phyloP scores from a whole-genome alignment of 1,140 invertebrate genomes.

The Sinella curviseta region DNA sequence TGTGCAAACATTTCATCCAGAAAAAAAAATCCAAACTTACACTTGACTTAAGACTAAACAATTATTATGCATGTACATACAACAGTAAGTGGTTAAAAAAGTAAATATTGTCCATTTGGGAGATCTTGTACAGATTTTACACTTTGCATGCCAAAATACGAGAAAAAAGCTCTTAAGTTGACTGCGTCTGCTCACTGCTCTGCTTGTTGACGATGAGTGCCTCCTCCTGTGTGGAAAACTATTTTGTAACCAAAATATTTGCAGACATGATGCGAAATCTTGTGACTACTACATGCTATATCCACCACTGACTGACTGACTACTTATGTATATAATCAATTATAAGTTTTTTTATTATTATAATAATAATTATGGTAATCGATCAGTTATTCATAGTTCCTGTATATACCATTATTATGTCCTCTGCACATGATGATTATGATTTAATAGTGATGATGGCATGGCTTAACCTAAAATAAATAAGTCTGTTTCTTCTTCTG shows the following conservation, averaged over 20 bases:
- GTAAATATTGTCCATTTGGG: neutral
- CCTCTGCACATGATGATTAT: neutral
- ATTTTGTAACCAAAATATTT: neutral
- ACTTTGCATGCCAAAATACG: neutral
- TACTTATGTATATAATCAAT: neutral
- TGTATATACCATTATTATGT: neutral
- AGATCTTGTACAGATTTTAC: neutral
- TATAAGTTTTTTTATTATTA: neutral
- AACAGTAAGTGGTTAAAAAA: neutral
- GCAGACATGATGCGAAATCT: constrained; percentile 20
- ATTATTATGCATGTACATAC: neutral
- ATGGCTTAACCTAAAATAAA: neutral
- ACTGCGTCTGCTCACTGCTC: neutral
- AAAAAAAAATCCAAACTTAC: neutral
- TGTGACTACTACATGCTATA: neutral
- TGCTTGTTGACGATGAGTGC: neutral
- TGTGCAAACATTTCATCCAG: neutral
- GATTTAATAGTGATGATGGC: neutral
- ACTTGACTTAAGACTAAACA: neutral
- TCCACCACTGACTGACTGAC: neutral
- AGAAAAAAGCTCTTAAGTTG: neutral
- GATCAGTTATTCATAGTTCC: too few relatives aligned
- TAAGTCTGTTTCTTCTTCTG: neutral
- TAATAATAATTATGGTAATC: too few relatives aligned
- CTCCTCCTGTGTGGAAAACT: neutral